Base-by-base conservation (phyloP, 53 echinoderm and acorn worm genomes). In the Holothuria leucospilota region DNA sequence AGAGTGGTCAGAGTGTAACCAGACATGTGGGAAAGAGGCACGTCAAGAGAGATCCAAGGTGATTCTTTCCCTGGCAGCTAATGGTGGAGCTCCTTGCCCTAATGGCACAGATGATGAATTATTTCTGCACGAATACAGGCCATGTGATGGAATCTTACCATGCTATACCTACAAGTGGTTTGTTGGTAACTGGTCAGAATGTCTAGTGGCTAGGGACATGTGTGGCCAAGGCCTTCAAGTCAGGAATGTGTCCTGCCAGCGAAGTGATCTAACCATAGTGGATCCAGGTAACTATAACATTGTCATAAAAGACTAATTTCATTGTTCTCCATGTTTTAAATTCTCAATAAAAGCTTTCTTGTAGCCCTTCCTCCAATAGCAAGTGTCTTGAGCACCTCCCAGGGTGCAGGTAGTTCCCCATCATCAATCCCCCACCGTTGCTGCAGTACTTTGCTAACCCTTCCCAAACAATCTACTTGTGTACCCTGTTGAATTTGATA, bases 211-310 rank as follows among this genome's bases (percentile, higher is more conserved):
- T 0, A 90, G 87, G 52, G 88, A 77, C 63, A 80, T 61, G 21
- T 99, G 99, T 73, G 99, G 99, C 9, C 91, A 84, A 82, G 99
- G 99, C 12, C 86, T 95, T 11, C 90, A 91, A 86, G 92, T 90
- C 6, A 93, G 99, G 53, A 85, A 93, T 66, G 94, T 99, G 40
- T 63, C 89, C 66, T 99, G 99, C 62, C 75, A 81, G 42, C 89
- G 92, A 23, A 99, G 82, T 64, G 94, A 95, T 72, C 92, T 94
- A 34, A 59, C 72, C 21, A 89, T 78, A n/a, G 86, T 88, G 8
- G 90, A 95, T 52, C 92, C 88, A 82, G 99, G 99, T 95, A 84
- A 46, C 11, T 46, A 46, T 46, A 7, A 34, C 3, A 34, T 34
- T 34, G 34, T 34, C 34, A 34, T 34, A 34, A 34, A 34, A 2